Evolutionary conservation across 2,888 invertebrate species (phyloP), one percentile per base, ranked within the genome.

Genomic region (Ochlodes sylvanus): DNA sequence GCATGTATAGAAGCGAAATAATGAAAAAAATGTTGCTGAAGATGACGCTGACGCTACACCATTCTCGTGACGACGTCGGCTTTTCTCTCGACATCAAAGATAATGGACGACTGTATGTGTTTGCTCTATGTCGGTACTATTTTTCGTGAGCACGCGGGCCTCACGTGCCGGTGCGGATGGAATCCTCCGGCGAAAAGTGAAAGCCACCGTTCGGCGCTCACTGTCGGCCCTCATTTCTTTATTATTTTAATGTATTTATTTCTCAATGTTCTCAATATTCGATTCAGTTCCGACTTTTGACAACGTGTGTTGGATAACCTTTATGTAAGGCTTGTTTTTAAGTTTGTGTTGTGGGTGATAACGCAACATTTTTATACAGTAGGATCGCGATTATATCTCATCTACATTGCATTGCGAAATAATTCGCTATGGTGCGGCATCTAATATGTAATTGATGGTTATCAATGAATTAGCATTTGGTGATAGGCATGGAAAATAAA

Each of bases 201-300:
- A 50, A 50, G 50, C 19, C 15, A n/a, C 12, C 44, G 5, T 27
- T 27, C 5, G 27, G 27, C 44, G 15, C 15, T 44, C 44, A 44
- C 50, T 19, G 5, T 50, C 12, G 50, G 50, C 19, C 50, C 50
- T 50, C 50, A 50, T 50, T 50, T 50, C 50, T 50, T 50, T 50
- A 19, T 50, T 50, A 50, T 50, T 50, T 50, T 19, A 50, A 50
- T 50, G 19, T n/a, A 50, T 19, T 19, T 50, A 50, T 50, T 50
- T 19, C 50, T 10, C 19, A 50, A 50, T 50, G 50, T 50, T 50
- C 50, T 19, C 19, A 12, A 19, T 50, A 50, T 50, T 47, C 50
- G 50, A 50, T 50, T 50, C 50, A 50, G 19, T 50, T 50, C 50
- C 19, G 19, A 50, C 10, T 19, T 12, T 50, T 50, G 50, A 50